These are phyloP conservation scores for Conopomorpha cramerella DNA, from an alignment of 1,140 invertebrate species.

Conservation along the genomic window DNA sequence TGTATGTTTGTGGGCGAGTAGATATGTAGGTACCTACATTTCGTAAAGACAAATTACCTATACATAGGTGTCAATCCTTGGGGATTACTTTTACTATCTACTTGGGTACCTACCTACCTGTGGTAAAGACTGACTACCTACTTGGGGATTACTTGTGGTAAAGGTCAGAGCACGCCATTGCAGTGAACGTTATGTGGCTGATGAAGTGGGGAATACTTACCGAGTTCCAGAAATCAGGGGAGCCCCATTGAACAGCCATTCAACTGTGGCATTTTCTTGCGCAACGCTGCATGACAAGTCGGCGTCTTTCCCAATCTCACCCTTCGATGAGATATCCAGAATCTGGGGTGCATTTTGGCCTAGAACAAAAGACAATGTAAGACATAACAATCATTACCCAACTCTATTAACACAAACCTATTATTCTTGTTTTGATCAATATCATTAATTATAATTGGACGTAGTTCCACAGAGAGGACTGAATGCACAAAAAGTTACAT, in stretches of 20 bases:
- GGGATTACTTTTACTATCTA: too few relatives aligned
- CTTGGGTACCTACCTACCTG: too few relatives aligned
- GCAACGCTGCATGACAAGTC: slow-evolving; percentile 23
- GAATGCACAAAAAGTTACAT: neutral
- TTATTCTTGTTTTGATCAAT: neutral
- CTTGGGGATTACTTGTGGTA: too few relatives aligned
- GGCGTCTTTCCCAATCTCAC: slow-evolving; percentile 16
- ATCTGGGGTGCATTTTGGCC: slow-evolving; percentile 23
- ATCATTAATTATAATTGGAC: neutral
- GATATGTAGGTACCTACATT: too few relatives aligned
- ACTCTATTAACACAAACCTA: too few relatives aligned
- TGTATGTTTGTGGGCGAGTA: too few relatives aligned
- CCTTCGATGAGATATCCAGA: slow-evolving; percentile 16
- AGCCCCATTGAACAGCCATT: slow-evolving; percentile 22
- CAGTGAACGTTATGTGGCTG: too few relatives aligned
- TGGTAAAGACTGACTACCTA: too few relatives aligned
- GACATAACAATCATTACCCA: too few relatives aligned
- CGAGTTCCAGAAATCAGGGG: slow-evolving; percentile 12
- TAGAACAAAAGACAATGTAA: slow-evolving; percentile 4
- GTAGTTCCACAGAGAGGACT: neutral
- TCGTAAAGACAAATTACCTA: too few relatives aligned
- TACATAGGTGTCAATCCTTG: too few relatives aligned
- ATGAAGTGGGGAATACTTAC: slow-evolving; percentile 17
- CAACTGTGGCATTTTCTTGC: slow-evolving; percentile 14
- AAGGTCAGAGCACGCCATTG: too few relatives aligned